Conservation (phyloP, 2,797 vertebrate species). For the Pseudomugil gertrudae region DNA sequence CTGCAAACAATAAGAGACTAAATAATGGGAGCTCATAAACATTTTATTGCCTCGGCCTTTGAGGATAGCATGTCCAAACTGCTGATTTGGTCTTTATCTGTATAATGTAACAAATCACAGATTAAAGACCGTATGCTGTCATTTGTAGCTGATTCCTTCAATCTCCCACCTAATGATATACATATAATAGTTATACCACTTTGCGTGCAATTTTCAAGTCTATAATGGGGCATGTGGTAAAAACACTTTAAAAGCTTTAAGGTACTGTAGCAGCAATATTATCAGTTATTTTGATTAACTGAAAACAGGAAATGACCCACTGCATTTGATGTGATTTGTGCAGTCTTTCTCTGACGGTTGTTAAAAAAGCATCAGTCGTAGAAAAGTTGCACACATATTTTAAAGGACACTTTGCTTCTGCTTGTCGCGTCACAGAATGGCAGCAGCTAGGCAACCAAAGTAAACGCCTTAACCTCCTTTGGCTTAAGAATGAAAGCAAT, state of each 20-base stretch:
- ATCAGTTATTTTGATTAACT: constrained; percentile 37
- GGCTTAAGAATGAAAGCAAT: constrained; percentile 60
- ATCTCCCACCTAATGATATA: constrained; percentile 38
- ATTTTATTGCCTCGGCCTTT: constrained; percentile 52
- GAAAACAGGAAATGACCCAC: constrained; percentile 26
- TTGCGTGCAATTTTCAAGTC: constrained; percentile 15
- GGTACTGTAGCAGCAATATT: background rate
- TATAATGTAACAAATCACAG: constrained; percentile 59
- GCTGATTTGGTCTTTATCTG: constrained; percentile 62
- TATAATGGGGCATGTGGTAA: constrained; percentile 24
- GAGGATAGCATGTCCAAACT: constrained; percentile 58
- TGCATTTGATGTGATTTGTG: constrained; percentile 44
- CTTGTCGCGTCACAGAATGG: constrained; percentile 46
- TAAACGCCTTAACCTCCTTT: constrained; percentile 43
- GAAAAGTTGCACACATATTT: constrained; percentile 55
- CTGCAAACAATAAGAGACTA: constrained; percentile 62
- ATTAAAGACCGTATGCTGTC: constrained; percentile 46
- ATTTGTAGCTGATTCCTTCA: constrained; percentile 30
- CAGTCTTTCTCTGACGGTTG: constrained; percentile 28
- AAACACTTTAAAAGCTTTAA: constrained; percentile 26
- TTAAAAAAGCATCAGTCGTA: constrained; percentile 54
- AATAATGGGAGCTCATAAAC: constrained; percentile 63
- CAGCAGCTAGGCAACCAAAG: constrained; percentile 49
- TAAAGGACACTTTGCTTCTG: constrained; percentile 51
- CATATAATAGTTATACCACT: constrained; percentile 31